These are phyloP conservation scores for Fundulus diaphanus DNA, from an alignment of 2,797 vertebrate species.

Conservation along the genomic window DNA sequence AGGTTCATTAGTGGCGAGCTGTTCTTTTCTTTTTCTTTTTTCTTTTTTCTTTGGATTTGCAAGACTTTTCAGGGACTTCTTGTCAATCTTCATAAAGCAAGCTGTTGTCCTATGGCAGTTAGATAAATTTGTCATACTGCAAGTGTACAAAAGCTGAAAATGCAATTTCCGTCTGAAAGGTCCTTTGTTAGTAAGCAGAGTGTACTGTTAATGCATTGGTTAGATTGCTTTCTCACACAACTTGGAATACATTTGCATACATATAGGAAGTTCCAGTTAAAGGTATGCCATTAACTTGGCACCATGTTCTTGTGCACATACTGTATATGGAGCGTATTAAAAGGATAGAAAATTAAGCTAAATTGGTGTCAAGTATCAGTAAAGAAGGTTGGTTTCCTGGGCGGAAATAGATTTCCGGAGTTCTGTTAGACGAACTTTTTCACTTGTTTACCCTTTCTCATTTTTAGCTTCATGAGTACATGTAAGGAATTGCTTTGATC, in stretches of 20 bases:
- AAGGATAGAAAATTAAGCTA: constrained; percentile 53
- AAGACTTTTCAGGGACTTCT: constrained; percentile 43
- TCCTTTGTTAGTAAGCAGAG: constrained; percentile 41
- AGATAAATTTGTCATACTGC: constrained; percentile 24
- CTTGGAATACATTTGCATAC: constrained; percentile 77
- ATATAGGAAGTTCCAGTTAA: constrained; percentile 73
- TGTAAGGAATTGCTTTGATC: constrained; percentile 11
- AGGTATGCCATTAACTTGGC: constrained; percentile 66
- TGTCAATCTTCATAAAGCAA: constrained; percentile 45
- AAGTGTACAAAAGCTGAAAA: constrained; percentile 30
- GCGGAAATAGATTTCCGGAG: constrained; percentile 44
- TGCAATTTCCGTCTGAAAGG: constrained; percentile 64
- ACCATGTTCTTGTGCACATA: constrained; percentile 18
- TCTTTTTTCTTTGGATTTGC: constrained; percentile 7
- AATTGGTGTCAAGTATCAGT: constrained; percentile 58
- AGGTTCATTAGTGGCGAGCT: background rate
- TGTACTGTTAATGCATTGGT: constrained; percentile 47
- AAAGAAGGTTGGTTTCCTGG: constrained; percentile 55
- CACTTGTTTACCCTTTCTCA: constrained; percentile 40
- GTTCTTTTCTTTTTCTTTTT: background rate
- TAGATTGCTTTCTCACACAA: constrained; percentile 69
- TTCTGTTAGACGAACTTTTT: constrained; percentile 43
- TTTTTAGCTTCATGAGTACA: constrained; percentile 34
- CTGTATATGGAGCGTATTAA: constrained; percentile 18
- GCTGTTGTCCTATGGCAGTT: constrained; percentile 54